phyloP scores from a whole-genome alignment of 2,113 vertebrate genomes.

The Agelaius phoeniceus region DNA sequence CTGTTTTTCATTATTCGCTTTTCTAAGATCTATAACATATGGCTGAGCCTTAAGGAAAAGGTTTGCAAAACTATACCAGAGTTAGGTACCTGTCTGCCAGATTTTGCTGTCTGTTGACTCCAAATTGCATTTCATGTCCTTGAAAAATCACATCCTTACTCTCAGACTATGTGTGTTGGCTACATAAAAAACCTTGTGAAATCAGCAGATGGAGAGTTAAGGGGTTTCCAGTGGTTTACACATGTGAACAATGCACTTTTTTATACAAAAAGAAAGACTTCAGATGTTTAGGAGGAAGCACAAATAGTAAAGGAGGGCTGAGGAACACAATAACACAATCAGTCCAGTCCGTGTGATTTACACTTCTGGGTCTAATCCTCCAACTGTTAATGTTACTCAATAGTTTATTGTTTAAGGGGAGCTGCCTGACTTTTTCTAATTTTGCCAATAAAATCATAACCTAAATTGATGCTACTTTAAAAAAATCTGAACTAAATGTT shows the following conservation, averaged over 20 bases:
- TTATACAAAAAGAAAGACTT: background rate
- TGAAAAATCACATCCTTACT: background rate
- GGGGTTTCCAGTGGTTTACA: background rate
- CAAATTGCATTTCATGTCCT: background rate
- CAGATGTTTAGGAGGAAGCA: background rate
- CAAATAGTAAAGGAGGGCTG: background rate
- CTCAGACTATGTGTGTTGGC: background rate
- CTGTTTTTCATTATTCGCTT: background rate
- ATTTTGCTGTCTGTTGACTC: background rate
- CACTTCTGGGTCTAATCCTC: background rate
- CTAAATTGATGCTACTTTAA: background rate
- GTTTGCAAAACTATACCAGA: background rate
- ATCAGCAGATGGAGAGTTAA: background rate
- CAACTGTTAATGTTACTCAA: background rate
- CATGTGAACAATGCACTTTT: background rate
- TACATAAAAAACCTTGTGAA: background rate
- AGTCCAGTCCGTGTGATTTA: background rate
- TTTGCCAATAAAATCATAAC: background rate
- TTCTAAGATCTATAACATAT: background rate
- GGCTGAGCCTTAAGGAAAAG: background rate
- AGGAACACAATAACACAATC: background rate
- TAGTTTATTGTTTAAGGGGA: background rate
- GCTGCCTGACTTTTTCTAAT: background rate
- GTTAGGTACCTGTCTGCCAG: background rate
- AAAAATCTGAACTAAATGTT: background rate